Percentiles rank a stretch among this genome's conserved stretches.
Evolutionary conservation across 2,113 vertebrate species (phyloP).

Genomic region (Hydrolagus affinis): DNA sequence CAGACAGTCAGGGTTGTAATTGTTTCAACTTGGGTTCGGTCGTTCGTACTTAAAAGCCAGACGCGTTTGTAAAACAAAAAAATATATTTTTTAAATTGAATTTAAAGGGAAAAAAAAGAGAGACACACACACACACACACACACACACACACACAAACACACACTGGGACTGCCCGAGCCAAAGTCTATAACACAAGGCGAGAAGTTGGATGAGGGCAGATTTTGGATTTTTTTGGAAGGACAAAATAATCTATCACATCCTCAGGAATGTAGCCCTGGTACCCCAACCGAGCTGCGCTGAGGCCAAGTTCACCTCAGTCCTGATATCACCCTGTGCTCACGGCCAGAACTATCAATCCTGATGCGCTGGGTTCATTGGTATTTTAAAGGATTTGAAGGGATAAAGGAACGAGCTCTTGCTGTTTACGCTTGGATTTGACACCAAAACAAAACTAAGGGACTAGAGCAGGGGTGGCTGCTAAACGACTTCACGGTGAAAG

Average conservation of each 20-base stretch:
- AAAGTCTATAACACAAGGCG: neutral
- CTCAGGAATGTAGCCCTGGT: neutral
- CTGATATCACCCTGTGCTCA: neutral
- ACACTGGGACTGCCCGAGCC: neutral
- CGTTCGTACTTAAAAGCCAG: too few species aligned
- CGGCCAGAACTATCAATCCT: neutral
- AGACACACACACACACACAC: too few species aligned
- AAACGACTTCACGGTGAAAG: too few species aligned
- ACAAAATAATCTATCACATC: slow-evolving; percentile 1
- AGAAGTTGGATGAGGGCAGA: neutral
- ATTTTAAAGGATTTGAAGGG: neutral
- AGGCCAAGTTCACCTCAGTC: neutral
- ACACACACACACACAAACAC: neutral
- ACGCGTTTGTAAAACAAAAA: too few species aligned
- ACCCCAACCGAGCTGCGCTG: neutral
- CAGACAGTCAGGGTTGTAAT: too few species aligned
- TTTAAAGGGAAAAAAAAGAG: too few species aligned
- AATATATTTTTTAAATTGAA: too few species aligned
- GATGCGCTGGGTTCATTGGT: neutral
- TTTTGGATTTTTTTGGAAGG: slow-evolving; percentile 2
- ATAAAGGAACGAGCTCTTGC: neutral
- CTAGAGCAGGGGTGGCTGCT: too few species aligned
- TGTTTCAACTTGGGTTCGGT: too few species aligned
- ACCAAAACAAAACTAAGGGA: neutral
- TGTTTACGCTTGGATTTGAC: neutral